Conservation (phyloP, 2,797 vertebrate genomes). For the Pelodytes ibericus region DNA sequence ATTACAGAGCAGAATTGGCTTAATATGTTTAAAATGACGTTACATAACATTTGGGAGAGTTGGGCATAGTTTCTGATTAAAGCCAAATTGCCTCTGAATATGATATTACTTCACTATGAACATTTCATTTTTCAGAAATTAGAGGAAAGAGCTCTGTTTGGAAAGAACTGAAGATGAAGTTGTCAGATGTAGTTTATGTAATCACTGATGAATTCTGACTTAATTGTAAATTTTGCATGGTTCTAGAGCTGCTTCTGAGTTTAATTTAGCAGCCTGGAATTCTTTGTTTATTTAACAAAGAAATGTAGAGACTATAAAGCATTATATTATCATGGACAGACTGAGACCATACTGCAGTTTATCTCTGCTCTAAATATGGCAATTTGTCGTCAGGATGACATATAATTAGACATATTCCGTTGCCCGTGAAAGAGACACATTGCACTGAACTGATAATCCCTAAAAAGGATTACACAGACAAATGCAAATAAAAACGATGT, state of each 20-base stretch:
- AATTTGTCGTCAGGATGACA: background rate
- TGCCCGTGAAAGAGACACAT: background rate
- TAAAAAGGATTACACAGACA: no score
- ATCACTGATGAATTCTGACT: background rate
- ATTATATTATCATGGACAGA: background rate
- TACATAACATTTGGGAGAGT: background rate
- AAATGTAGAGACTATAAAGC: background rate
- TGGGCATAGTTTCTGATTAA: background rate
- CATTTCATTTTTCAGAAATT: constrained; percentile 14
- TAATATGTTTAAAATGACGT: background rate
- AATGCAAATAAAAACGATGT: no score
- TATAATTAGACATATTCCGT: background rate
- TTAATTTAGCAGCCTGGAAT: constrained; percentile 4
- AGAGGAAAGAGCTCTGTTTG: background rate
- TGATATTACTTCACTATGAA: constrained; percentile 11
- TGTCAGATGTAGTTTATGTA: constrained; percentile 12
- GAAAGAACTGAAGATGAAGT: constrained; percentile 2
- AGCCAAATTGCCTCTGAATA: background rate
- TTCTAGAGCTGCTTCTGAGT: background rate
- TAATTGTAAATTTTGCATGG: background rate
- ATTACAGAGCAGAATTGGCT: no score
- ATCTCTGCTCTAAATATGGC: background rate
- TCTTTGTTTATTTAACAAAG: background rate
- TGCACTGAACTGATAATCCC: no score
- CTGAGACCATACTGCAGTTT: background rate